These are phyloP conservation scores for Echinops telfairi DNA, from an alignment of 2,113 vertebrate genomes.

Conservation along the genomic window DNA sequence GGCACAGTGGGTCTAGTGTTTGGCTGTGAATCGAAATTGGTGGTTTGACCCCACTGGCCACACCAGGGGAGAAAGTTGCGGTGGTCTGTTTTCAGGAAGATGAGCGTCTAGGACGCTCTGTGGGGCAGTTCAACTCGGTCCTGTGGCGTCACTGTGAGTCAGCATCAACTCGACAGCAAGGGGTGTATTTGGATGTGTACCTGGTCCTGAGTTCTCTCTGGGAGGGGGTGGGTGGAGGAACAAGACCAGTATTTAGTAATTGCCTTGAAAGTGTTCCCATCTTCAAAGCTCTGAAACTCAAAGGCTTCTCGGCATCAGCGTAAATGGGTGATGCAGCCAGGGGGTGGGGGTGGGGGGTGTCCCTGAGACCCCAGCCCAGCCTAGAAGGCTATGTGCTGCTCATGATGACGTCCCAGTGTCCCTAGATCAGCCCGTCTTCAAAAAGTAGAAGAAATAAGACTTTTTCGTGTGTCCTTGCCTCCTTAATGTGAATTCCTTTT, in stretches of 20 bases:
- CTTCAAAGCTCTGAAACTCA: background rate
- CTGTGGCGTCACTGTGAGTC: background rate
- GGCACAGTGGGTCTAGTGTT: background rate
- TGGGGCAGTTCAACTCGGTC: background rate
- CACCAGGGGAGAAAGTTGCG: background rate
- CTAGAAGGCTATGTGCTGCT: no score
- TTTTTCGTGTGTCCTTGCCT: background rate
- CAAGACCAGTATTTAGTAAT: background rate
- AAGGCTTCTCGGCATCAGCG: background rate
- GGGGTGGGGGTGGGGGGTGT: no score
- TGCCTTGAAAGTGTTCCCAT: background rate
- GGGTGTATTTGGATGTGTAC: no score
- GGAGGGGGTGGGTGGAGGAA: no score
- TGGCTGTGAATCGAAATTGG: background rate
- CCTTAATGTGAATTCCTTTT: background rate
- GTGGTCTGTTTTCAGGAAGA: background rate
- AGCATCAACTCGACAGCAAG: background rate
- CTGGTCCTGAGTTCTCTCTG: no score
- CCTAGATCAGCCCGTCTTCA: background rate
- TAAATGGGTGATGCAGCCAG: fast-evolving
- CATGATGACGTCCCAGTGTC: background rate
- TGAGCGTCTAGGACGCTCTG: background rate
- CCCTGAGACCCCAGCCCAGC: no score
- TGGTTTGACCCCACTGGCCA: background rate
- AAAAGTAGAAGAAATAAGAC: background rate